Conservation (phyloP, 1,140 invertebrate genomes). For the Drosophila virilis region DNA sequence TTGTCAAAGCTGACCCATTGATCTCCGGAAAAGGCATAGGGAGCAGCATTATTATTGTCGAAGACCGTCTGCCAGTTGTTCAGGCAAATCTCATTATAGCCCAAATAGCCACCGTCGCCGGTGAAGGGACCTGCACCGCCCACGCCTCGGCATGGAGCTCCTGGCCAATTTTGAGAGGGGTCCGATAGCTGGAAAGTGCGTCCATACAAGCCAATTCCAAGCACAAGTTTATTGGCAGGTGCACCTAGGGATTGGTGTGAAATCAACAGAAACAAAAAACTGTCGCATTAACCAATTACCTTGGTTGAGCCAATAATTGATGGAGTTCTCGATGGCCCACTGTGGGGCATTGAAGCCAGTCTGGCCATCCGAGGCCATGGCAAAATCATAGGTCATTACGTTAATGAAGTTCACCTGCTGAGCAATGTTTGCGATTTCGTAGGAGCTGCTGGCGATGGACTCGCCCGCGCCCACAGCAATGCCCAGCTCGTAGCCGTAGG, state of each 20-base stretch:
- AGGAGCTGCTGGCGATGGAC: constrained; percentile 85
- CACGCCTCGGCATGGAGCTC: constrained; percentile 85
- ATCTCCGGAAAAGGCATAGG: constrained; percentile 80
- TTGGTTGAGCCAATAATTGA: constrained; percentile 79
- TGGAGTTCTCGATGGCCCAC: constrained; percentile 79
- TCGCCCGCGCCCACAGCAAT: constrained; percentile 87
- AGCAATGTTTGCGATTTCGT: constrained; percentile 85
- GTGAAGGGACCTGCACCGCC: constrained; percentile 71
- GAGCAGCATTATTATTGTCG: constrained; percentile 49
- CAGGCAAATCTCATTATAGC: constrained; percentile 90
- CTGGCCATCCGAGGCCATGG: constrained; percentile 84
- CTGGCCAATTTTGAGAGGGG: constrained; percentile 84
- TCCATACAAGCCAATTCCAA: constrained; percentile 89
- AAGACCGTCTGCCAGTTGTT: constrained; percentile 68
- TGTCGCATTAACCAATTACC: constrained; percentile 39
- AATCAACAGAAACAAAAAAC: neutral
- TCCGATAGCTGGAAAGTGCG: constrained; percentile 87
- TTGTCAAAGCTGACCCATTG: constrained; percentile 85
- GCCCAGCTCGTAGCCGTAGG: constrained; percentile 85
- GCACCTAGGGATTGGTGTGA: constrained; percentile 66
- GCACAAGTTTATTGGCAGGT: constrained; percentile 86
- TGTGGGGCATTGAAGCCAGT: constrained; percentile 87
- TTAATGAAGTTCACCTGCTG: constrained; percentile 87
- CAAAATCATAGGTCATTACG: constrained; percentile 90
- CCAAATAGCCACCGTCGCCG: constrained; percentile 87